Base-by-base conservation (phyloP, 2,113 vertebrate genomes). In the Argyrosomus japonicus region DNA sequence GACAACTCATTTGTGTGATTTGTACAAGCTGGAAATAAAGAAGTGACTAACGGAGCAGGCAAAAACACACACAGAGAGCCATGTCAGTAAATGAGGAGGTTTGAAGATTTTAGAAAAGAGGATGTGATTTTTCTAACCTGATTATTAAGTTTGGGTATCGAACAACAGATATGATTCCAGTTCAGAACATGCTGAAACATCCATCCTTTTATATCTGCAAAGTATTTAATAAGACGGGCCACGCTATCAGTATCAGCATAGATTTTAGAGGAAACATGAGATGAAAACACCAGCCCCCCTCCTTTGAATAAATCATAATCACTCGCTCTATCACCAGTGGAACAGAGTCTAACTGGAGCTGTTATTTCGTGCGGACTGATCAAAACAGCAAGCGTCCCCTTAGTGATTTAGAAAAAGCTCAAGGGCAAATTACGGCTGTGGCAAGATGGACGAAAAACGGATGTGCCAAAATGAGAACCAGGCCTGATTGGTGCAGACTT, bases 271-370 rank as follows among this genome's bases (percentile, higher is more conserved):
- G 54, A 79, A 88, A 82, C 63, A 63, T 83, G 61, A 80, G 62
- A 72, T 83, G 53, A 63, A 68, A 77, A 53, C 60, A 40, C 29
- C 72, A 64, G 6, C 25, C 70, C 36, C 50, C 13, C 62, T n/a
- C 50, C 60, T 81, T 60, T 81, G 58, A 75, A 86, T 77, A 71
- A 80, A 77, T 85, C 75, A 82, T 54, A 75, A 79, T 79, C 77
- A 64, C 7, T 71, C 18, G 0, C 68, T 79, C 53, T 47, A n/a
- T 68, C 68, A 64, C 43, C 23, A 43, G 62, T 1, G 36, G 57
- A 79, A 43, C 53, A 48, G 25, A 77, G 61, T 58, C 75, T 43
- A 62, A 84, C 81, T 63, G 32, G 29, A 62, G 60, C 75, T 69
- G 72, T 53, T 64, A 32, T 78, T 87, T 65, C 54, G 21, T 75